phyloP scores from a whole-genome alignment of 2,888 invertebrate species.

The Heliconius ismenius region DNA sequence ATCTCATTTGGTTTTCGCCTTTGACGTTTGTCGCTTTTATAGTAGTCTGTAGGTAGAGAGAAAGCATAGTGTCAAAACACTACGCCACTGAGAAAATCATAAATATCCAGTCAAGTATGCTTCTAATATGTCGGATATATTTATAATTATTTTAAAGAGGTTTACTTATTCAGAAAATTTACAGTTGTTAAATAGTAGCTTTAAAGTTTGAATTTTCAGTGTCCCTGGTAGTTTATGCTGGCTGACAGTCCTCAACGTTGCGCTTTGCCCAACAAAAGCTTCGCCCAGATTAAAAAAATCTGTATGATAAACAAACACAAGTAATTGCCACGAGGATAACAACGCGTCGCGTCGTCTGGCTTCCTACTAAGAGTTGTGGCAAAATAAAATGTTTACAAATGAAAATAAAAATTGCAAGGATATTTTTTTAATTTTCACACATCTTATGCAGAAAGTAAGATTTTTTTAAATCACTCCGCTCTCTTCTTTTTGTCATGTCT shows the following conservation, averaged over 20 bases:
- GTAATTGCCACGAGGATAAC: constrained; percentile 15
- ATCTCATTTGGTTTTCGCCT: background rate
- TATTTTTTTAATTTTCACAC: background rate
- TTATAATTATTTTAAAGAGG: too few species aligned
- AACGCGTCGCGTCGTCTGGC: constrained; percentile 15
- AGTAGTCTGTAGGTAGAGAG: background rate
- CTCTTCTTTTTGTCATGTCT: background rate
- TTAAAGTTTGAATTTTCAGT: background rate
- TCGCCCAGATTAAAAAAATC: constrained; percentile 19
- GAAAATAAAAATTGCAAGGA: constrained; percentile 6
- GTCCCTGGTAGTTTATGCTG: background rate
- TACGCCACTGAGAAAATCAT: too few species aligned
- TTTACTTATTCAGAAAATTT: too few species aligned
- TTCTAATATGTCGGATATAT: too few species aligned
- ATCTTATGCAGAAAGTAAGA: background rate
- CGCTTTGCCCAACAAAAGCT: constrained; percentile 14
- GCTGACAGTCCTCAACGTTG: constrained; percentile 9
- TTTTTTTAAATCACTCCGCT: background rate
- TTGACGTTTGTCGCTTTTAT: background rate
- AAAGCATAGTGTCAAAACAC: too few species aligned
- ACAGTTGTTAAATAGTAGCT: background rate
- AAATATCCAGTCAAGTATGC: too few species aligned
- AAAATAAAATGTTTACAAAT: constrained; percentile 6
- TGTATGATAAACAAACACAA: constrained; percentile 16
- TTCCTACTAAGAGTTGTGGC: background rate